Conservation (phyloP, 2,888 invertebrate genomes). For the Mactromeris polynyma region DNA sequence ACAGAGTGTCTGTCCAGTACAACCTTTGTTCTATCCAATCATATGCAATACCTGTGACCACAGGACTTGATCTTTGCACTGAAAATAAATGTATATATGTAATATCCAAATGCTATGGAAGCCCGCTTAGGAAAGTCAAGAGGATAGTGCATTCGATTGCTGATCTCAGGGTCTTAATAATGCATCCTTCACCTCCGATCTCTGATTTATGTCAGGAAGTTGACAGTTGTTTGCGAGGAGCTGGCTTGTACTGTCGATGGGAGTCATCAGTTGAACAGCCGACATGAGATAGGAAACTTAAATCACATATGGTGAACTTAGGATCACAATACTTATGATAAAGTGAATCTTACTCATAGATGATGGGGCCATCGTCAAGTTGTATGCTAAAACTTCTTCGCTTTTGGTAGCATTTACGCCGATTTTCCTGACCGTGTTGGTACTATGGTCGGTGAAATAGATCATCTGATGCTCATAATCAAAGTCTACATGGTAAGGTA, state of each 20-base stretch:
- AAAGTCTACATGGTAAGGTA: constrained; percentile 98
- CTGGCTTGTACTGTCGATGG: too few relatives aligned
- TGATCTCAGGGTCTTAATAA: too few relatives aligned
- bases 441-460: constrained; percentile 90
- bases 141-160: too few relatives aligned
- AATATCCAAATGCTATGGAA: too few relatives aligned
- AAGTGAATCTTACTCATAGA: background rate
- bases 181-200: too few relatives aligned
- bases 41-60: constrained; percentile 87
- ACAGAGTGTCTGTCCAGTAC: constrained; percentile 95
- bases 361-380: background rate
- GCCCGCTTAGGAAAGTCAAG: too few relatives aligned
- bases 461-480: constrained; percentile 95
- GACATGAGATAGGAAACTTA: too few relatives aligned
- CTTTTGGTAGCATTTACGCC: constrained; percentile 25
- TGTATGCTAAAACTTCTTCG: constrained; percentile 4
- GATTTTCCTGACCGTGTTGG: constrained; percentile 70
- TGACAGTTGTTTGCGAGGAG: too few relatives aligned
- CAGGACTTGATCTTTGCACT: constrained; percentile 15
- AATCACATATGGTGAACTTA: too few relatives aligned
- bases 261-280: too few relatives aligned
- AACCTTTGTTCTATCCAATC: constrained; percentile 99
- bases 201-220: too few relatives aligned
- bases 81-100: background rate
- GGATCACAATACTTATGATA: too few relatives aligned